These are phyloP conservation scores for Nemopilema nomurai DNA, from an alignment of 30 jellyfish, hydroid and myxozoan genomes.

Conservation along the genomic window DNA sequence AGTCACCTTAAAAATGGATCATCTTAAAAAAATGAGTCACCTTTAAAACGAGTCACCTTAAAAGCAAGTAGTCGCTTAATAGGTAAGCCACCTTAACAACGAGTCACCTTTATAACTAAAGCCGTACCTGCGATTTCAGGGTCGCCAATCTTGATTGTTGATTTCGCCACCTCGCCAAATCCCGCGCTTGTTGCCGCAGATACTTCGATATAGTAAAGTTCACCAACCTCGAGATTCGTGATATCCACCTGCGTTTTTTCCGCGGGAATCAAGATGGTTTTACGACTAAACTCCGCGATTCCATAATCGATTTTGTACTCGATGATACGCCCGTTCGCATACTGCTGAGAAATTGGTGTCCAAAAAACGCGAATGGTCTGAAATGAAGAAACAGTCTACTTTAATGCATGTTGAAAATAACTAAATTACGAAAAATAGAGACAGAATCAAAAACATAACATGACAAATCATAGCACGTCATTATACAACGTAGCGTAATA, in stretches of 20 bases:
- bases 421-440: neutral
- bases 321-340: constrained; percentile 48
- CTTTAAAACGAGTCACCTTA: neutral
- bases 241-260: constrained; percentile 40
- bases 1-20: no score
- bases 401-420: neutral
- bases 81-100: neutral
- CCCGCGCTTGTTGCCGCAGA: constrained; percentile 67
- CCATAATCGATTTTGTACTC: constrained; percentile 50
- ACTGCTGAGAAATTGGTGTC: constrained; percentile 58
- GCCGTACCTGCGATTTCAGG: constrained; percentile 63
- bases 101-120: no score
- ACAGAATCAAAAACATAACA: neutral
- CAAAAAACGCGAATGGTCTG: constrained; percentile 66
- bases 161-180: constrained; percentile 42
- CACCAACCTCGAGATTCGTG: constrained; percentile 34
- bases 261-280: constrained; percentile 36
- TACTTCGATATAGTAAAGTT: constrained; percentile 67
- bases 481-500: no score
- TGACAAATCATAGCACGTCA: neutral
- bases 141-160: constrained; percentile 53
- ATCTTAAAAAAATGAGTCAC: no score
- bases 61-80: no score
- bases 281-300: constrained; percentile 9
- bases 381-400: neutral